Conservation (phyloP, 2,113 vertebrate species). For the Lampris incognitus region DNA sequence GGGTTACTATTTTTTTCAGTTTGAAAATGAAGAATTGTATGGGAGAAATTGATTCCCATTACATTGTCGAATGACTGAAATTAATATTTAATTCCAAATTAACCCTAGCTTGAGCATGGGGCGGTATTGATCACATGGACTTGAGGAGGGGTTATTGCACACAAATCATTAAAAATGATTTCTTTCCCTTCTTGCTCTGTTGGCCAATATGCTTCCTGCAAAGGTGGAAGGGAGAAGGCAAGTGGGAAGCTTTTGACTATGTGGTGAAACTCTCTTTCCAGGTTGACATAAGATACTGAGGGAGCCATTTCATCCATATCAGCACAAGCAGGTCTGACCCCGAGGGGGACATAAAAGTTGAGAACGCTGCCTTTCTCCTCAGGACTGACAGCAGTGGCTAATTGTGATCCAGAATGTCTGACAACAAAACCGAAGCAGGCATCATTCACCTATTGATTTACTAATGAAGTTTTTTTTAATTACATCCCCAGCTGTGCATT, state of each 20-base stretch:
- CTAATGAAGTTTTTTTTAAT: conserved; percentile 24
- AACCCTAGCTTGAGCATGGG: conserved; percentile 43
- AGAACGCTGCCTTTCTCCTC: neutral
- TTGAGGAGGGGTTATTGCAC: conserved; percentile 39
- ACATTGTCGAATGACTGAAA: conserved; percentile 34
- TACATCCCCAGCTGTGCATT: neutral
- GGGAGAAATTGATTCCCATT: conserved; percentile 8
- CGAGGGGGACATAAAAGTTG: neutral
- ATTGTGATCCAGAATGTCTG: conserved; percentile 6
- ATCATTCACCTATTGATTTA: conserved; percentile 17
- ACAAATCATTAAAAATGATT: conserved; percentile 49
- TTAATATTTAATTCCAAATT: conserved; percentile 65
- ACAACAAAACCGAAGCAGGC: neutral
- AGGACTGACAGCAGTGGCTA: neutral
- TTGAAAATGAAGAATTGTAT: neutral
- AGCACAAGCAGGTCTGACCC: conserved; percentile 2
- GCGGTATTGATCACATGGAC: conserved; percentile 47
- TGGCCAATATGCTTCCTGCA: neutral
- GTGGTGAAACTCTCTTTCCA: neutral
- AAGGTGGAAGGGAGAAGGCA: neutral
- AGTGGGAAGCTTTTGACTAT: neutral
- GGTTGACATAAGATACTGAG: neutral
- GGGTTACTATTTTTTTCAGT: neutral
- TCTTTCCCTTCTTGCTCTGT: neutral
- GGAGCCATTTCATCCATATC: neutral